Percentiles rank a stretch among this genome's conserved stretches.
Conservation (phyloP, 2,797 vertebrate genomes). For the Falco naumanni region DNA sequence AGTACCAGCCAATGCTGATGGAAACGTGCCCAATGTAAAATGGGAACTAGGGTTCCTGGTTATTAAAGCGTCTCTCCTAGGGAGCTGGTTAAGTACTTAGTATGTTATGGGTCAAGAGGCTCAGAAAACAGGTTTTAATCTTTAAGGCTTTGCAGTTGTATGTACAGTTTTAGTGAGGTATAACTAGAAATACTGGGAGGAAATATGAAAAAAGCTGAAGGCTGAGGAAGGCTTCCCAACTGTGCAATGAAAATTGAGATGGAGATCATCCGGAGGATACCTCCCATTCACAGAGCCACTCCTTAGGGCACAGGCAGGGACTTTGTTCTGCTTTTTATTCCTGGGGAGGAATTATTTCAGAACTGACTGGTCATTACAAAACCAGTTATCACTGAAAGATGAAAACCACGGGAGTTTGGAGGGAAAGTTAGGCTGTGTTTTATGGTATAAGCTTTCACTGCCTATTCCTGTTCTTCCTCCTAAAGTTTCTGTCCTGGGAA, state of each 20-base stretch:
- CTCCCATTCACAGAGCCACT: neutral
- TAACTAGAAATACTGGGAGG: neutral
- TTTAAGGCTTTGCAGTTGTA: neutral
- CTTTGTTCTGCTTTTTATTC: neutral
- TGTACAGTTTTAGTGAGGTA: neutral
- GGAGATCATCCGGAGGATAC: neutral
- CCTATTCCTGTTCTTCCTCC: neutral
- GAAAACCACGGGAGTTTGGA: slow-evolving; percentile 15
- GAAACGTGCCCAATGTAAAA: neutral
- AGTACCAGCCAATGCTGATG: neutral
- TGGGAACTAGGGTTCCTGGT: neutral
- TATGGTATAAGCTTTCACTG: neutral
- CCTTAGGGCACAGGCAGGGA: neutral
- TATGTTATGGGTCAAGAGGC: neutral
- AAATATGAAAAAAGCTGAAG: neutral
- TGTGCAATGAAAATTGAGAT: neutral
- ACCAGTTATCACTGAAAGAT: neutral
- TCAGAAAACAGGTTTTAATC: neutral
- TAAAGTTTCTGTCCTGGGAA: neutral
- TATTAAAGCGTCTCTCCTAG: neutral
- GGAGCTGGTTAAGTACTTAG: neutral
- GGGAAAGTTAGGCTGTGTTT: neutral
- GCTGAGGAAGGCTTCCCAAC: neutral
- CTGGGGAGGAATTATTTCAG: neutral
- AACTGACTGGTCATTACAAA: neutral